These are phyloP conservation scores for Drosophila micromelanica DNA, from an alignment of 1,140 invertebrate genomes.

Conservation along the genomic window DNA sequence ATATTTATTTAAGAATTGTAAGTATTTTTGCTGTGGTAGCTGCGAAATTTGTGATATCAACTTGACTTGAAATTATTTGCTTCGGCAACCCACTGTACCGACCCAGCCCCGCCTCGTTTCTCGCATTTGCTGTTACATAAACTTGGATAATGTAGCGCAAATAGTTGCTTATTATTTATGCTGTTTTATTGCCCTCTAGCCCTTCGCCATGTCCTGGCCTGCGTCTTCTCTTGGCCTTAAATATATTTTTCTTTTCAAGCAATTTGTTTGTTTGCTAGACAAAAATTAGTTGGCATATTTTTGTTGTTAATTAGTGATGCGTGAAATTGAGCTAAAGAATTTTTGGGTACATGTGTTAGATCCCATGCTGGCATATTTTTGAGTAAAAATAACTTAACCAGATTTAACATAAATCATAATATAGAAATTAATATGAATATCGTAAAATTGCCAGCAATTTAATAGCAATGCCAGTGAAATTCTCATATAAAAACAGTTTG, in stretches of 20 bases:
- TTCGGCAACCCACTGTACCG: constrained; percentile 36
- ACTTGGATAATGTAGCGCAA: constrained; percentile 81
- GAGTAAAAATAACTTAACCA: constrained; percentile 9
- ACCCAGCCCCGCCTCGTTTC: not conserved
- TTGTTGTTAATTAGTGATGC: constrained; percentile 76
- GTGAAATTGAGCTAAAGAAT: constrained; percentile 65
- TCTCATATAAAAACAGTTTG: too few relatives aligned
- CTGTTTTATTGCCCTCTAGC: constrained; percentile 58
- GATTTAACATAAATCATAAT: not conserved
- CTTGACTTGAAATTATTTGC: constrained; percentile 79
- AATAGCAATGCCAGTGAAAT: too few relatives aligned
- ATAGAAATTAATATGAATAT: too few relatives aligned
- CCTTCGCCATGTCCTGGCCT: not conserved
- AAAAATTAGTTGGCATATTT: constrained; percentile 80
- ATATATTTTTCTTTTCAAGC: constrained; percentile 56
- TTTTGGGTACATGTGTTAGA: constrained; percentile 12
- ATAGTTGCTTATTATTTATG: constrained; percentile 82
- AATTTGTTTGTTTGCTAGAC: constrained; percentile 66
- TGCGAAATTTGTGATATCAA: constrained; percentile 69
- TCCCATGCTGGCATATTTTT: constrained; percentile 41
- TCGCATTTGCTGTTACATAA: constrained; percentile 63
- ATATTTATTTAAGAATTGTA: constrained; percentile 81
- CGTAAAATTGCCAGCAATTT: too few relatives aligned
- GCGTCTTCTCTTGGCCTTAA: constrained; percentile 36
- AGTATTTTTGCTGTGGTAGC: constrained; percentile 71